These are phyloP conservation scores for Brachionus asplanchnoidis DNA, from an alignment of 1,140 invertebrate genomes.

Conservation along the genomic window DNA sequence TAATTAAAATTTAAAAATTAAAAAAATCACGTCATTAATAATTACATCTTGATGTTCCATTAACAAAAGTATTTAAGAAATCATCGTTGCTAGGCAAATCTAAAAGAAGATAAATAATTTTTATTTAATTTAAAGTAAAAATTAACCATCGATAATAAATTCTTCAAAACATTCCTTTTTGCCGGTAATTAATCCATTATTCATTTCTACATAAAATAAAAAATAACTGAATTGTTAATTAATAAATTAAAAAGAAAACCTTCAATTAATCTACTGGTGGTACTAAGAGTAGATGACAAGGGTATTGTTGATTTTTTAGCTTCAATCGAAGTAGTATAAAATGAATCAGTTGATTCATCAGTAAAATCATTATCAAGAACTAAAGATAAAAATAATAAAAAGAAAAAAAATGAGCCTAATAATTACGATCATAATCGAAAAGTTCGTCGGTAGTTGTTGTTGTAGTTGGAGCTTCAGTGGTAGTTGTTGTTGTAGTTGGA, in stretches of 20 bases:
- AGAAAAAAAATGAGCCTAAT: too few species aligned
- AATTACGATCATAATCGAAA: too few species aligned
- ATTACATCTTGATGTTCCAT: background rate
- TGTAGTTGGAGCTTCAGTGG: background rate
- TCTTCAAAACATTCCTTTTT: background rate
- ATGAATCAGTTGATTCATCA: too few species aligned
- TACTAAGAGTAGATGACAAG: too few species aligned
- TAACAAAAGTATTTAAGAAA: background rate
- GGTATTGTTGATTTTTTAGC: background rate
- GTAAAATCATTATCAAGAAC: too few species aligned
- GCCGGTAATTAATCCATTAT: background rate
- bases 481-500: background rate
- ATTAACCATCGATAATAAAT: background rate
- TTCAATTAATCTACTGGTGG: background rate
- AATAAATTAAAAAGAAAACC: background rate
- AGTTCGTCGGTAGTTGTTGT: background rate
- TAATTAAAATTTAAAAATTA: background rate
- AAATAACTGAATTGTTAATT: background rate
- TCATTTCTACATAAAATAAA: background rate
- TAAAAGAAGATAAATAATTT: background rate
- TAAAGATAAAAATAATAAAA: too few species aligned
- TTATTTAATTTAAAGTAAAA: background rate
- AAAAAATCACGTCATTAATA: background rate
- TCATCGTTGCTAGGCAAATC: background rate
- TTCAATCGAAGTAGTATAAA: too few species aligned